phyloP scores from a whole-genome alignment of 2,113 vertebrate species.

The Gymnobelideus leadbeateri region DNA sequence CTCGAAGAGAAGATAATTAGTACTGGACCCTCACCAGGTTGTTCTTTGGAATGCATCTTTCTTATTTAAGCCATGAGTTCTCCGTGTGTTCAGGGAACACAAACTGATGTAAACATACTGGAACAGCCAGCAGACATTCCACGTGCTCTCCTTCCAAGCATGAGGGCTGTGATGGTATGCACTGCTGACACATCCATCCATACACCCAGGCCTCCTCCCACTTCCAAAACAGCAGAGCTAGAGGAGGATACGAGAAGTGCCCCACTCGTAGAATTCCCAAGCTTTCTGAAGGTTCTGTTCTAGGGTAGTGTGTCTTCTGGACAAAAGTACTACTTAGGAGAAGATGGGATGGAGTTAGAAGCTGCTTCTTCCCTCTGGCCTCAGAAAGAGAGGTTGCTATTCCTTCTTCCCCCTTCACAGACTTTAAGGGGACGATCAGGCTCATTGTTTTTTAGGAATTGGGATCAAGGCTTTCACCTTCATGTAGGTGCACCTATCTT shows the following conservation, averaged over 20 bases:
- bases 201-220: not conserved
- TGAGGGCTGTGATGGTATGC: not conserved
- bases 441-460: not conserved
- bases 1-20: slow-evolving; percentile 42
- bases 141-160: not conserved
- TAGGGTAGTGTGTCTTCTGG: not conserved
- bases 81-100: not conserved
- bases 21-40: not conserved
- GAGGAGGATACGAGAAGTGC: not conserved
- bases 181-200: not conserved
- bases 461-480: not conserved
- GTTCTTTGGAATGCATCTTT: not conserved
- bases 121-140: not conserved
- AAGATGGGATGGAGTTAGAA: accelerated
- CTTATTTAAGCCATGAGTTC: not conserved
- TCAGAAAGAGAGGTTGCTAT: not conserved
- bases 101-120: slow-evolving; percentile 14
- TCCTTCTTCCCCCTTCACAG: not conserved
- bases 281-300: not conserved
- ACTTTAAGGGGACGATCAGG: not conserved
- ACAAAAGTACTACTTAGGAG: not conserved
- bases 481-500: not conserved
- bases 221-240: not conserved
- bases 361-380: not conserved
- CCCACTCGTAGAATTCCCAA: not conserved